A percentile compares a stretch with the other conserved stretches of the same genome.
These are phyloP conservation scores for Pituophis catenifer DNA, from an alignment of 2,113 vertebrate species.

Conservation along the genomic window DNA sequence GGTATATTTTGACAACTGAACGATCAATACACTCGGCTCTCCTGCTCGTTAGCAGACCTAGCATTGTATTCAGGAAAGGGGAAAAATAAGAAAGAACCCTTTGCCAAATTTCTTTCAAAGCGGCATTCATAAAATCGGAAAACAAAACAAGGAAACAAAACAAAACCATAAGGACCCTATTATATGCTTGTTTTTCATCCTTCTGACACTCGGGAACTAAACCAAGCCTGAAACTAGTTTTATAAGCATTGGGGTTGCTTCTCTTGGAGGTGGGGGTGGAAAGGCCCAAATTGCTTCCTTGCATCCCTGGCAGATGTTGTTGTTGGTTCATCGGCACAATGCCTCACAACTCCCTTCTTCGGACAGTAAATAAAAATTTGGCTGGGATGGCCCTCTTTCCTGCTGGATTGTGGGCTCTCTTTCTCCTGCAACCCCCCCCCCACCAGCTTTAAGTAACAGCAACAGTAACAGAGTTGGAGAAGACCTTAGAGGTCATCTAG, in stretches of 20 bases:
- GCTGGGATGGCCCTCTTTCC: not conserved
- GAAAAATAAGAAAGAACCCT: no score
- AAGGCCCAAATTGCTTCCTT: not conserved
- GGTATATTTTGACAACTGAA: not conserved
- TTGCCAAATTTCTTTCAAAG: not conserved
- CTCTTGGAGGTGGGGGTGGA: not conserved
- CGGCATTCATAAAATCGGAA: not conserved
- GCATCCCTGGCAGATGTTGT: not conserved
- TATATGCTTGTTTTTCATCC: not conserved
- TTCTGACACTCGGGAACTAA: not conserved
- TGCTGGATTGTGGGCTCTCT: not conserved
- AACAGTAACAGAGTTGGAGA: no score
- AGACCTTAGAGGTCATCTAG: no score
- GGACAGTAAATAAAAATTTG: conserved; percentile 3
- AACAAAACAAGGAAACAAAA: not conserved
- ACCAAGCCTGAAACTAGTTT: not conserved
- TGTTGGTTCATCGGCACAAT: not conserved
- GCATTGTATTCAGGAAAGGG: not conserved
- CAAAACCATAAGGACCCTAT: not conserved
- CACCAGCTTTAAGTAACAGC: no score
- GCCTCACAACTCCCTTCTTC: not conserved
- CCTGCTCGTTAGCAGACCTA: not conserved
- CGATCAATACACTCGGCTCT: not conserved
- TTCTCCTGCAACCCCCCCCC: not conserved
- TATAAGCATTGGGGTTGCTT: not conserved